Evolutionary conservation across 2,888 invertebrate species (phyloP), one percentile per base, ranked within the genome.

Genomic region (Melinaea marsaeus): DNA sequence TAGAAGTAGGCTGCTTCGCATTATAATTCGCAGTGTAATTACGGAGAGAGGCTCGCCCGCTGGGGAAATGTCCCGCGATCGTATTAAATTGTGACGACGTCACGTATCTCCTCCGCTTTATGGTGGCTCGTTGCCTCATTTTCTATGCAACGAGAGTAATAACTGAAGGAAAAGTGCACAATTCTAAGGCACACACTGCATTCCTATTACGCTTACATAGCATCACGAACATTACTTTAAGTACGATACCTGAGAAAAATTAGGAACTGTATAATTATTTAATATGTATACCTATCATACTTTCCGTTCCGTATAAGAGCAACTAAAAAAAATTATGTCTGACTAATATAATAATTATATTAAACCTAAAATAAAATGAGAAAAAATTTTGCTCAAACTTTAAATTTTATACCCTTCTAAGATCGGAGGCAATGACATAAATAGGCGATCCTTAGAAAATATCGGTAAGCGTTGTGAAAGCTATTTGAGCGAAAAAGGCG

Each of bases 41-140:
- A 79, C 73, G 69, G 66, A 71, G 69, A 80, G 76, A 78, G 77
- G 75, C 73, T 60, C 65, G 61, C 66, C 71, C 76, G 69, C 70
- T 57, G 64, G 76, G 79, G 75, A 79, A 78, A 78, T 76, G 73
- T 68, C 65, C 71, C 65, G 58, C 58, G 61, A 59, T 66, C 68
- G 64, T 72, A 76, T 76, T 76, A 74, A 75, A 77, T 76, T 74
- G 74, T 69, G 70, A 74, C 72, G 72, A 71, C 71, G 62, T 73
- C 74, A 73, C 74, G 71, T 73, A 61, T 59, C 55, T 54, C 55
- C 13, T 35, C 56, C 32, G 58, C 64, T 60, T 60, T 60, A 68
- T 64, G 65, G 61, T 61, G 57, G 13, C 58, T 54, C 45, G 51
- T 45, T 60, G 56, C 51, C 61, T 65, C 60, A 66, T 62, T 65